A percentile compares a stretch with the other conserved stretches of the same genome.
Evolutionary conservation across 1,140 invertebrate genomes (phyloP).

Genomic region (Drosophila eugracilis): DNA sequence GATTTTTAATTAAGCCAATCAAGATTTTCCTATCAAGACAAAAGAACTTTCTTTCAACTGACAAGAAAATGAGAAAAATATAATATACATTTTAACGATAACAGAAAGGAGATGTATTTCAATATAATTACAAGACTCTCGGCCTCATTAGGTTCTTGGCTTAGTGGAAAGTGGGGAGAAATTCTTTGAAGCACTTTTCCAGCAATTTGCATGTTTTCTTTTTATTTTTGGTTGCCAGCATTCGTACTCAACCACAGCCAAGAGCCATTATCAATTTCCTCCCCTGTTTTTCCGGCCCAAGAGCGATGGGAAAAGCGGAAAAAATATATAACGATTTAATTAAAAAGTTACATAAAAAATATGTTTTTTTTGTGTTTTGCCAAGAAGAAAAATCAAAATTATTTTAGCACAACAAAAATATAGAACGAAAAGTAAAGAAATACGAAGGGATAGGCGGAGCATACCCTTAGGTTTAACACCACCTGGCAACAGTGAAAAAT

Average conservation of each 20-base stretch:
- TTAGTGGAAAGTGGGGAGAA: slow-evolving; percentile 7
- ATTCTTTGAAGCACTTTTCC: slow-evolving; percentile 31
- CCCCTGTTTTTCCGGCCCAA: slow-evolving; percentile 1
- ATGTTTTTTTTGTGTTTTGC: slow-evolving; percentile 50
- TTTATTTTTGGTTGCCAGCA: too few species aligned
- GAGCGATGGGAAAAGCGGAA: background rate
- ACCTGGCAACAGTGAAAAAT: background rate
- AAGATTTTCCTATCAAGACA: background rate
- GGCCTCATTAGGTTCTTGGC: slow-evolving; percentile 35
- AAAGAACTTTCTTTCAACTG: background rate
- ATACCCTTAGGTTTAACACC: slow-evolving; percentile 2
- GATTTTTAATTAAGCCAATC: slow-evolving; percentile 63
- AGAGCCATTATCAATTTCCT: slow-evolving; percentile 72
- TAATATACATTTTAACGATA: background rate
- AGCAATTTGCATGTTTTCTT: slow-evolving; percentile 59
- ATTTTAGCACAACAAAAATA: slow-evolving; percentile 17
- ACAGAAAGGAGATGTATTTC: slow-evolving; percentile 4
- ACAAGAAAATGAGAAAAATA: background rate
- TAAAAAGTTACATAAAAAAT: slow-evolving; percentile 80
- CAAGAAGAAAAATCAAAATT: slow-evolving; percentile 28
- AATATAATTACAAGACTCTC: slow-evolving; percentile 35
- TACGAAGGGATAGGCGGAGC: slow-evolving; percentile 12
- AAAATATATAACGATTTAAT: slow-evolving; percentile 66
- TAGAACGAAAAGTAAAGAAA: slow-evolving; percentile 2
- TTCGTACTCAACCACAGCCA: slow-evolving; percentile 29